These are phyloP conservation scores for Casuarius casuarius DNA, from an alignment of 2,113 vertebrate genomes.

Conservation along the genomic window DNA sequence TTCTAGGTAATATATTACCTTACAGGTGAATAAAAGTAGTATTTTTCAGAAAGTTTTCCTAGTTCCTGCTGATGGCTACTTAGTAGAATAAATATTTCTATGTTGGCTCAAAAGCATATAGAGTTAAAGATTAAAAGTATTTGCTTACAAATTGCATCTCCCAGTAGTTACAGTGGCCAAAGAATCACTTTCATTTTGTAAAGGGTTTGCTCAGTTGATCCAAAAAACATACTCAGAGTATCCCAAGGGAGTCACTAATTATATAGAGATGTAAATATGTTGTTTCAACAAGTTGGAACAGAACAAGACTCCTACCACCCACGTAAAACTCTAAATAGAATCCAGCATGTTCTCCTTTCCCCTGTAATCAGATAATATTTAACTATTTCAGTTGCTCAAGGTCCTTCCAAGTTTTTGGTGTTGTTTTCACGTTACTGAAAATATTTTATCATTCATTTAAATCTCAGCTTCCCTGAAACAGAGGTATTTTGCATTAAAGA, in stretches of 20 bases:
- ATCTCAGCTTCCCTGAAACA: neutral
- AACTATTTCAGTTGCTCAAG: slow-evolving; percentile 20
- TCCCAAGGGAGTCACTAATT: slow-evolving; percentile 2
- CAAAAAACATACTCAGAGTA: neutral
- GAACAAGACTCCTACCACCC: neutral
- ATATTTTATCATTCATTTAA: slow-evolving; percentile 40
- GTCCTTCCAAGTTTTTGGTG: slow-evolving; percentile 32
- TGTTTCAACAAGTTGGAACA: slow-evolving; percentile 27
- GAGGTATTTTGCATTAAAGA: slow-evolving; percentile 16
- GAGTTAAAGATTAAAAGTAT: neutral
- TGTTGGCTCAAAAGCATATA: neutral
- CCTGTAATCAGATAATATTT: neutral
- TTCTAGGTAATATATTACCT: neutral
- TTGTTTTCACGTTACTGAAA: slow-evolving; percentile 27
- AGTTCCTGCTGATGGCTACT: neutral
- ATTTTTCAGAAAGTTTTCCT: neutral
- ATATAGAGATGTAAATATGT: neutral
- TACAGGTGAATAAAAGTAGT: neutral
- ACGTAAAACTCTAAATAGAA: neutral
- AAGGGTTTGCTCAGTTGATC: neutral
- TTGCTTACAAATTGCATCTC: neutral
- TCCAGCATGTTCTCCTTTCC: neutral
- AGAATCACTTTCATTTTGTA: neutral
- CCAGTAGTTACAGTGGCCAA: neutral
- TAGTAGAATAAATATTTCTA: neutral